Evolutionary conservation across 2,888 invertebrate species (phyloP).

Genomic region (Epsilonema sp.): DNA sequence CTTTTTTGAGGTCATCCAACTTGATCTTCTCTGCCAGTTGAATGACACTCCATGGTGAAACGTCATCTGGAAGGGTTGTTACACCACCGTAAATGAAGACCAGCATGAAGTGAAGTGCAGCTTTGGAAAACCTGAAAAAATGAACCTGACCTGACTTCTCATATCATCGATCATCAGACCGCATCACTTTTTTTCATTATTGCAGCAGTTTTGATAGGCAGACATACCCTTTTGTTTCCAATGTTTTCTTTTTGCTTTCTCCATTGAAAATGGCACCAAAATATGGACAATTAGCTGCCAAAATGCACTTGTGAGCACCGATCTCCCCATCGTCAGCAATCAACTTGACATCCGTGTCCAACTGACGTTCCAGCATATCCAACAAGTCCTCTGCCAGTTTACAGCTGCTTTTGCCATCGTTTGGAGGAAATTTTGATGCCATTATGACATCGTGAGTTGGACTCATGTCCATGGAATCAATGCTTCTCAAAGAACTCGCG

Average conservation of each 20-base stretch:
- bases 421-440: background rate
- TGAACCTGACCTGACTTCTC: too few relatives aligned
- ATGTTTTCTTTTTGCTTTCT: too few relatives aligned
- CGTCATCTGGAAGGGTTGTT: constrained; percentile 62
- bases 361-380: constrained; percentile 73
- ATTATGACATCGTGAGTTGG: too few relatives aligned
- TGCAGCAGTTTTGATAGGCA: too few relatives aligned
- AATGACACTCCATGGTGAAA: constrained; percentile 64
- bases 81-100: constrained; percentile 85
- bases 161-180: too few relatives aligned
- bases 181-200: too few relatives aligned
- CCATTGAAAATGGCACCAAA: too few relatives aligned
- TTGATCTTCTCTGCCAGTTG: constrained; percentile 72
- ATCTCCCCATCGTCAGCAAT: constrained; percentile 62
- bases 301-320: constrained; percentile 65
- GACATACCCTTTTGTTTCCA: too few relatives aligned
- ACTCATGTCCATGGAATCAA: constrained; percentile 22
- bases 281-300: too few relatives aligned
- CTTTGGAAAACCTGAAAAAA: constrained; percentile 54
- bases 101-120: constrained; percentile 67
- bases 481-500: constrained; percentile 20
- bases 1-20: constrained; percentile 72
- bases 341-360: constrained; percentile 64
- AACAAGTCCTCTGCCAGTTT: constrained; percentile 64
- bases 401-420: constrained; percentile 32